Conservation (phyloP, 2,797 vertebrate species). For the Pangasius larnaudii region DNA sequence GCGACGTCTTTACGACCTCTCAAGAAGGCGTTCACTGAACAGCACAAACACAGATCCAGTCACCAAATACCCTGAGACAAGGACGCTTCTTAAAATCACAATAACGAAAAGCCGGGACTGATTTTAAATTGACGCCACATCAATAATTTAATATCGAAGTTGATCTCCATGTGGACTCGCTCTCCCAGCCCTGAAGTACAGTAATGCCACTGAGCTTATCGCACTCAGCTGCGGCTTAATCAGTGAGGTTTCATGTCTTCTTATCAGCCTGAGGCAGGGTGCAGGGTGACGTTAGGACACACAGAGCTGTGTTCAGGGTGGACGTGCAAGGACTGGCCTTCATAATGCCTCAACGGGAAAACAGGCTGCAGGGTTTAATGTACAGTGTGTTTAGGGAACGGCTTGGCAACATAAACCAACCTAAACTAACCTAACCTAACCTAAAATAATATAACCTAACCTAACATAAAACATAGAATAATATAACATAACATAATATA, state of each 20-base stretch:
- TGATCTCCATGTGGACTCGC: not conserved
- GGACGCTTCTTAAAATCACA: not conserved
- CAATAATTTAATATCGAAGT: not conserved
- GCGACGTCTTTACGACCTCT: not conserved
- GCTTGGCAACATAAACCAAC: not conserved
- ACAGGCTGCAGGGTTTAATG: not conserved
- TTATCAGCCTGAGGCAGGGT: constrained; percentile 46
- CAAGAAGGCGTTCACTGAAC: not conserved
- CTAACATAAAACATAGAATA: not conserved
- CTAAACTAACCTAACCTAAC: not conserved
- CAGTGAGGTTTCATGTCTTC: constrained; percentile 30
- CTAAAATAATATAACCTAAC: not conserved
- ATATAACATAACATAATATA: not conserved
- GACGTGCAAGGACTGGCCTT: not conserved
- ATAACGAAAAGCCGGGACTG: not conserved
- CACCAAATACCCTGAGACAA: not conserved
- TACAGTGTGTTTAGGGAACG: not conserved
- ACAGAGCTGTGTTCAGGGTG: not conserved
- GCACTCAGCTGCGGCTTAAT: constrained; percentile 36
- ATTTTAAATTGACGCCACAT: not conserved
- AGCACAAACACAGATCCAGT: not conserved
- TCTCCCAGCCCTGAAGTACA: constrained; percentile 7
- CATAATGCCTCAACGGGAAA: not conserved
- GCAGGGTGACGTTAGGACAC: constrained; percentile 32
- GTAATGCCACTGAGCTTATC: constrained; percentile 33